A percentile compares a stretch with the other conserved stretches of the same genome.
phyloP scores from a whole-genome alignment of 2,797 vertebrate genomes.

The Gallinago nigripennis region DNA sequence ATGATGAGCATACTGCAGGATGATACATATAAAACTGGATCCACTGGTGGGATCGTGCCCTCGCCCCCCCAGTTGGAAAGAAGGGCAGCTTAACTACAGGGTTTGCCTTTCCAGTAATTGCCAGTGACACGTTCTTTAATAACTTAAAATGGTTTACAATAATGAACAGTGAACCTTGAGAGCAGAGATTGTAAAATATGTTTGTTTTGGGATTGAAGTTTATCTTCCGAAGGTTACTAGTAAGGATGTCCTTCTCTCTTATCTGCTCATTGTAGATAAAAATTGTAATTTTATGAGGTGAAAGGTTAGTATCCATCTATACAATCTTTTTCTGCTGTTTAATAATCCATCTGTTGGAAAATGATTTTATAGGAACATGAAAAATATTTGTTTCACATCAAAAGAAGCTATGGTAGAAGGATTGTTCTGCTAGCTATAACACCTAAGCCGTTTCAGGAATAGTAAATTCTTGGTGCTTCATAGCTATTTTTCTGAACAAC shows the following conservation, averaged over 20 bases:
- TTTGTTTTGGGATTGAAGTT: neutral
- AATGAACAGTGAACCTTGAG: neutral
- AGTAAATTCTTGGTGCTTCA: neutral
- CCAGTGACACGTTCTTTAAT: neutral
- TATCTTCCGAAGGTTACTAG: slow-evolving; percentile 10
- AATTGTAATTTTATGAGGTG: neutral
- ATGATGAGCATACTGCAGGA: neutral
- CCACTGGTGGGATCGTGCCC: neutral
- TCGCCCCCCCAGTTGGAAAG: neutral
- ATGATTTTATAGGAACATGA: neutral
- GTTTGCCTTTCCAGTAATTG: neutral
- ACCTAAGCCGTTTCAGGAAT: neutral
- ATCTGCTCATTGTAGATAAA: neutral
- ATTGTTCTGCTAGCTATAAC: neutral
- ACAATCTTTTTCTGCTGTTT: neutral
- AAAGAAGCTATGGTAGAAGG: neutral
- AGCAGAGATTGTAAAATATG: neutral
- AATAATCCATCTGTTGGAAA: neutral
- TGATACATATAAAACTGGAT: neutral
- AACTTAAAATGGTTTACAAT: neutral
- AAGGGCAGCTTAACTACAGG: neutral
- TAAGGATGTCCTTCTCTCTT: neutral
- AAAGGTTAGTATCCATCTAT: neutral
- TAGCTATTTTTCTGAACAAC: neutral
- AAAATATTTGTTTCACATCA: slow-evolving; percentile 26